phyloP scores from a whole-genome alignment of 2,888 invertebrate species.

The Thalpophila matura region DNA sequence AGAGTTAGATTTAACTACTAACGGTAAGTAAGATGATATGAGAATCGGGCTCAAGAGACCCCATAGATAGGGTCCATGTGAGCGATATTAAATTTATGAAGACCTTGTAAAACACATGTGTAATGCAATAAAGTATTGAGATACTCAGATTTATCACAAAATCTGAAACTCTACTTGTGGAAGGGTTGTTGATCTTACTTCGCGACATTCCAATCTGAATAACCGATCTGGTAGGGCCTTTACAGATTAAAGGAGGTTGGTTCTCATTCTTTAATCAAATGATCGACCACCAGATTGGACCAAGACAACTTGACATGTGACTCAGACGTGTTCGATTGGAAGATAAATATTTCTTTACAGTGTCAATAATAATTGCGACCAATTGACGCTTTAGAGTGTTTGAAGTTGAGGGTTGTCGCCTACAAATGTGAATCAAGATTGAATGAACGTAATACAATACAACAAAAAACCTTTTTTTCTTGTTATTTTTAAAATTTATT shows the following conservation, averaged over 20 bases:
- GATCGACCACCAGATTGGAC: constrained; percentile 27
- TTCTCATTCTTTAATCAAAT: constrained; percentile 49
- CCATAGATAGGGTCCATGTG: no score
- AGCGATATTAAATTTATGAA: no score
- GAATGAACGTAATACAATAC: no score
- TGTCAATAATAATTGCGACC: constrained; percentile 23
- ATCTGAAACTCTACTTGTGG: not conserved
- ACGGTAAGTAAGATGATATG: no score
- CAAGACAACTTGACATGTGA: constrained; percentile 29
- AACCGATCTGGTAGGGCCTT: constrained; percentile 32
- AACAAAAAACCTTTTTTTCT: no score
- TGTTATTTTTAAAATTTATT: no score
- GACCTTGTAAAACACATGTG: no score
- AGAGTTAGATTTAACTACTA: no score
- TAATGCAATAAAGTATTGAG: no score
- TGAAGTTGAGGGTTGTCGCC: no score
- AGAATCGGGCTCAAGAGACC: no score
- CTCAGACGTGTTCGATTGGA: constrained; percentile 11
- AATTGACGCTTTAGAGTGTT: not conserved
- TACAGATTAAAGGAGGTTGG: constrained; percentile 34
- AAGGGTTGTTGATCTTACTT: constrained; percentile 22
- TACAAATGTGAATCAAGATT: no score
- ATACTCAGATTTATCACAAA: not conserved
- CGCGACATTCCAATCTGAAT: constrained; percentile 15
- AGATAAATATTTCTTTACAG: constrained; percentile 3